Base-by-base conservation (phyloP, 2,888 invertebrate genomes). In the Eupithecia pulchellata region DNA sequence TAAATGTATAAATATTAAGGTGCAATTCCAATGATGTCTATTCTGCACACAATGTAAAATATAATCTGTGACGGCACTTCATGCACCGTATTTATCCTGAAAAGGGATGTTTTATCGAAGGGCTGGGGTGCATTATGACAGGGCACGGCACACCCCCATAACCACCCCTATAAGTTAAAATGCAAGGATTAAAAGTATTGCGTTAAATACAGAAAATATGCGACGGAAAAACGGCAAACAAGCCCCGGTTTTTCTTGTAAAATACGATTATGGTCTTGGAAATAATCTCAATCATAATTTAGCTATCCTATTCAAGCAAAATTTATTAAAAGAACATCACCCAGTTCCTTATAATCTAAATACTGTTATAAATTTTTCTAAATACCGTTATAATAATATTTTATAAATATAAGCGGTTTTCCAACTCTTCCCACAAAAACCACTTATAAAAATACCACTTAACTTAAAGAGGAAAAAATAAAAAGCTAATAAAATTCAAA, bases 21-120 rank as follows among this genome's bases (percentile, higher is more conserved):
- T 17, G 29, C 8, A 57, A 57, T 6, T 57, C 57, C 29, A 29
- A 29, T 29, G 25, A 25, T 52, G 52, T 57, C 57, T 29, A 17
- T 57, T 57, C 57, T 57, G 17, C 29, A 57, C 57, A 8, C 1
- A 57, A 17, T 29, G 29, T 57, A 17, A 29, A 47, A 29, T 17
- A 2, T 61, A 61, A 34, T 61, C 70, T 66, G 34, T 70, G 70
- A 14, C 39, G 66, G 73, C 70, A 76, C 78, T 75, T 73, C 74
- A 75, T 78, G 74, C 77, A 78, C 65, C 78, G 77, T 79, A 82
- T 77, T 79, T 81, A 82, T 78, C 79, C 78, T 65, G 76, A 66
- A 75, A 81, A 82, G 84, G 84, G 80, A 83, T 78, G 81, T 81
- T 83, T 81, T 81, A 81, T 82, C 81, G 80, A 77, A 75, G 76